Base-by-base conservation (phyloP, 2,113 vertebrate genomes). In the Centropus unirufus region DNA sequence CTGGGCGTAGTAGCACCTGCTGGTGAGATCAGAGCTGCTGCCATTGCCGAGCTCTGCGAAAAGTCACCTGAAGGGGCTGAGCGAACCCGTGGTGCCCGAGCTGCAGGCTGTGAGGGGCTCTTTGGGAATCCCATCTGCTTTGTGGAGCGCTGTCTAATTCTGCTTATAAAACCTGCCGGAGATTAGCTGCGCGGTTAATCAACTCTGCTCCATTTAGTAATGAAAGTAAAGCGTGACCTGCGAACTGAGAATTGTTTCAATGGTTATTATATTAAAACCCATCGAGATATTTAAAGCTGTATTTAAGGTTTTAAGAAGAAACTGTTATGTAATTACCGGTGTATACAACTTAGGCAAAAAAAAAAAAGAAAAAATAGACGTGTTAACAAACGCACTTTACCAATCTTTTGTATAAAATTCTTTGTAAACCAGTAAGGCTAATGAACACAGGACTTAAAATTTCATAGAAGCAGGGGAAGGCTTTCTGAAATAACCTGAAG, bases 101-200 rank as follows among this genome's bases (percentile, higher is more conserved):
- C 73, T 39, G 52, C 88, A 34, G 29, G 8, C 47, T 8, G 54
- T 29, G 29, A 83, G 72, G 36, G 42, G 46, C 46, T 90, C 68
- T 63, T 40, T 2, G 47, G 76, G 57, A 73, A 78, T 40, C 32
- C 55, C 51, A 12, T 59, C 47, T 23, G 46, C 75, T 73, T 39
- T 19, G 1, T 24, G 77, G 58, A 87, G 12, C 5, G 11, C 68
- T n/a, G 0, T 66, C 85, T 87, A 86, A 94, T 92, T 90, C 74
- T 67, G 82, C 3, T 84, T 79, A 24, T 95, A 68, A 74, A 87
- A 69, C 68, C 73, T 62, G 6, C 18, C 0, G 5, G 46, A 90
- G 87, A 95, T 96, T 89, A 94, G 92, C 83, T 83, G 17, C 63
- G 94, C 42, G 11, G 84, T 95, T 95, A 83, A 90, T 93, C 59